Evolutionary conservation across 2,888 invertebrate genomes (phyloP), one percentile per base, ranked within the genome.

Genomic region (Steromphala cineraria): DNA sequence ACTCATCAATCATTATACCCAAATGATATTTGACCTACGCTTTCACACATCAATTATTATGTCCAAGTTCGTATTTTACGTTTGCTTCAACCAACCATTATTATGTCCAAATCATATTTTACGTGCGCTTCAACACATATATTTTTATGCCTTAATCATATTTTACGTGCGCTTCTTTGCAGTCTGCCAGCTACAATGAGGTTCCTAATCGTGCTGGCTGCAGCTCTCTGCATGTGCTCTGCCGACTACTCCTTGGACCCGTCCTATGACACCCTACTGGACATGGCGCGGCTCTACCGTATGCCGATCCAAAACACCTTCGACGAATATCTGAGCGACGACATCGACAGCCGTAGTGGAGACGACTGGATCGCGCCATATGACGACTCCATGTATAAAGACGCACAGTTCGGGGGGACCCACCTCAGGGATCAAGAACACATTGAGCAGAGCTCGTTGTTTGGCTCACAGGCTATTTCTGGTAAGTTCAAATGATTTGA

Each of bases 381-480:
- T 71, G 79, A 78, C 10, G 82, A 82, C 28, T 79, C 81, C 13
- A 67, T 84, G 19, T 79, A 86, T 15, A 81, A 83, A 46, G 84
- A 83, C 31, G 81, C 81, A 4, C 82, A 85, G 2, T 84, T 83
- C 80, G 85, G 87, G 2, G 88, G 87, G 71, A 88, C 89, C 4
- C 89, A 89, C 17, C 86, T 88, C 2, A 81, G 90, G 31, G 91
- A 90, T 67, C 89, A 88, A 53, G 90, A 91, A 81, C 89, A 88
- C 62, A 83, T 88, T 79, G 88, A 89, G 78, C 89, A 91, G 78
- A 87, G 88, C 31, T 88, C 89, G 21, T 85, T 91, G 1, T 89
- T 88, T 71, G 91, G 91, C 53, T 88, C 87, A 71, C 91, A 90
- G 78, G 89, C 88, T n/a, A 87, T 90, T 67, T 89, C 90, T 55